These are phyloP conservation scores for Procambarus virginalis DNA, from an alignment of 1,140 invertebrate genomes.

Conservation along the genomic window DNA sequence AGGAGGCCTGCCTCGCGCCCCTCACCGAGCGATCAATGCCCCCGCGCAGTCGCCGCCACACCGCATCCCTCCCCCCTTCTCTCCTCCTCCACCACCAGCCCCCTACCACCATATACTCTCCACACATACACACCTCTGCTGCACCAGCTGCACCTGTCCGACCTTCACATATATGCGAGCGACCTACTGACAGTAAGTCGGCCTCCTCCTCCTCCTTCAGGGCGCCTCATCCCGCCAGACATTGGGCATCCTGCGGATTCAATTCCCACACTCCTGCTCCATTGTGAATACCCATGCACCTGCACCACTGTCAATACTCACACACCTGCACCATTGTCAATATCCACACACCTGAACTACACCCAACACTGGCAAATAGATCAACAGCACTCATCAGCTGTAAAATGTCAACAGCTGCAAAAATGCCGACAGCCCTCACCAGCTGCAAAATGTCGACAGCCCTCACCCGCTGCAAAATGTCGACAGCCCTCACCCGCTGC, in stretches of 20 bases:
- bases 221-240: no score
- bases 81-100: not conserved
- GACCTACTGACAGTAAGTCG: not conserved
- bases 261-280: not conserved
- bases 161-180: not conserved
- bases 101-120: conserved; percentile 3
- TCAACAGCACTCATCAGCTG: not conserved
- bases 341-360: not conserved
- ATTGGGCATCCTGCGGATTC: not conserved
- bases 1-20: not conserved
- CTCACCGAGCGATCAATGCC: conserved; percentile 38
- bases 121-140: not conserved
- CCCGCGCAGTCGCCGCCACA: conserved; percentile 34
- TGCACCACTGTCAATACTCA: not conserved
- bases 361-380: not conserved
- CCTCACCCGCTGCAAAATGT: not conserved
- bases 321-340: not conserved
- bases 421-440: not conserved
- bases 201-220: no score
- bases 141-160: not conserved
- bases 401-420: not conserved
- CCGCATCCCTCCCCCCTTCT: not conserved
- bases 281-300: not conserved
- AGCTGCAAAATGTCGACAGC: not conserved
- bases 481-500: not conserved